These are phyloP conservation scores for Drosophila meridiana DNA, from an alignment of 2,888 invertebrate genomes.

Conservation along the genomic window DNA sequence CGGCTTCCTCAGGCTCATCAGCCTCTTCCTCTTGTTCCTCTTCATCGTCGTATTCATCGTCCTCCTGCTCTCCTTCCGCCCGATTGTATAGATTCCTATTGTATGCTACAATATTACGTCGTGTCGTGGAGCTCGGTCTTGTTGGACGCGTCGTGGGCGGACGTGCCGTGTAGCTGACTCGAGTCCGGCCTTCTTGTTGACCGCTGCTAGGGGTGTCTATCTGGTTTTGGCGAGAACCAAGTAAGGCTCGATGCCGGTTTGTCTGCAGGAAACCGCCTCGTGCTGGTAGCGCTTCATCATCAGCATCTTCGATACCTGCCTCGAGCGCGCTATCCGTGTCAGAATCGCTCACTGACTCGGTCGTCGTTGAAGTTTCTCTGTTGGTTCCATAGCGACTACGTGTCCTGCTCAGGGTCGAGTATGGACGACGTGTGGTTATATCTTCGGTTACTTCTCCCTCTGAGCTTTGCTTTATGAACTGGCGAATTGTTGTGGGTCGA, in stretches of 20 bases:
- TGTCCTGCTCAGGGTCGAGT: conserved; percentile 51
- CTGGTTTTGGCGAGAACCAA: conserved; percentile 9
- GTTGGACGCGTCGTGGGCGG: conserved; percentile 39
- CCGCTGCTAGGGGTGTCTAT: background rate
- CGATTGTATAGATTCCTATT: conserved; percentile 59
- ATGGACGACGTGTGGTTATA: conserved; percentile 55
- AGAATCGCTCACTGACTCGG: conserved; percentile 5
- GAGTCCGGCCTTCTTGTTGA: conserved; percentile 1
- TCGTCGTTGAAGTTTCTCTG: conserved; percentile 26
- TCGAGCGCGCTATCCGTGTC: conserved; percentile 30
- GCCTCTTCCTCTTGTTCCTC: conserved; percentile 31
- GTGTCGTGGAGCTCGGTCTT: conserved; percentile 38
- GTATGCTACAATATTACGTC: conserved; percentile 48
- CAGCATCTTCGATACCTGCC: conserved; percentile 32
- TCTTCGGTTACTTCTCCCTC: conserved; percentile 22
- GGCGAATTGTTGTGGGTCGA: background rate
- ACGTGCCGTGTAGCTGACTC: conserved; percentile 20
- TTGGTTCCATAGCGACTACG: conserved; percentile 44
- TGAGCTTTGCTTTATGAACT: background rate
- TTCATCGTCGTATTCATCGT: conserved; percentile 22
- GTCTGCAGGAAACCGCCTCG: conserved; percentile 58
- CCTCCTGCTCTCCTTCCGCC: conserved; percentile 27
- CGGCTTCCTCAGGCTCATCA: conserved; percentile 19
- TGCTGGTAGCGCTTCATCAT: conserved; percentile 20
- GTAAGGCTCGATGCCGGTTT: conserved; percentile 66